phyloP scores from a whole-genome alignment of 2,797 vertebrate species.

The Falco cherrug region DNA sequence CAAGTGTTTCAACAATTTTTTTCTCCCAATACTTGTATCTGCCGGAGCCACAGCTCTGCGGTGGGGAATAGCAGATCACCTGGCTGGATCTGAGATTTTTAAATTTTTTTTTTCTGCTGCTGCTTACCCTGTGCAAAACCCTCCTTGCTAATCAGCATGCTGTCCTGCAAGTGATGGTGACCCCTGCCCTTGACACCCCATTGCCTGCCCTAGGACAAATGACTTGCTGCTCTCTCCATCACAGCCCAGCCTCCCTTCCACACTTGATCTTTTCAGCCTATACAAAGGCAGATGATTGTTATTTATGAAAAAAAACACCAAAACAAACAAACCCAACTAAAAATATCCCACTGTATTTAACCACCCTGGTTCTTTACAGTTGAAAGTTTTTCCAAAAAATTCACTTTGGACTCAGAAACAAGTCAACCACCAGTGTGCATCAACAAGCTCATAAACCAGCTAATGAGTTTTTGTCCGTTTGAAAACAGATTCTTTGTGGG shows the following conservation, averaged over 20 bases:
- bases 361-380: neutral
- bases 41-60: neutral
- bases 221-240: neutral
- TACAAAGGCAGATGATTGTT: neutral
- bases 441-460: neutral
- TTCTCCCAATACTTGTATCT: neutral
- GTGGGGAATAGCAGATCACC: neutral
- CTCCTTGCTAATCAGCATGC: neutral
- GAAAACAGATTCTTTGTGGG: neutral
- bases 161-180: neutral
- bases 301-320: neutral
- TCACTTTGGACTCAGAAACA: neutral
- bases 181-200: neutral
- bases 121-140: neutral
- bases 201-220: neutral
- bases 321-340: neutral
- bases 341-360: neutral
- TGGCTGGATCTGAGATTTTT: neutral
- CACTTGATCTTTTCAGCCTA: neutral
- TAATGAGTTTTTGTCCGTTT: neutral
- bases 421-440: neutral
- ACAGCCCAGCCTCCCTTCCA: neutral
- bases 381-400: slow-evolving; percentile 27
- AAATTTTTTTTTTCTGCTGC: neutral
- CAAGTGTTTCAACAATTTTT: neutral